Conservation (phyloP, 2,888 invertebrate genomes). For the Brachynemurus nebulosus region DNA sequence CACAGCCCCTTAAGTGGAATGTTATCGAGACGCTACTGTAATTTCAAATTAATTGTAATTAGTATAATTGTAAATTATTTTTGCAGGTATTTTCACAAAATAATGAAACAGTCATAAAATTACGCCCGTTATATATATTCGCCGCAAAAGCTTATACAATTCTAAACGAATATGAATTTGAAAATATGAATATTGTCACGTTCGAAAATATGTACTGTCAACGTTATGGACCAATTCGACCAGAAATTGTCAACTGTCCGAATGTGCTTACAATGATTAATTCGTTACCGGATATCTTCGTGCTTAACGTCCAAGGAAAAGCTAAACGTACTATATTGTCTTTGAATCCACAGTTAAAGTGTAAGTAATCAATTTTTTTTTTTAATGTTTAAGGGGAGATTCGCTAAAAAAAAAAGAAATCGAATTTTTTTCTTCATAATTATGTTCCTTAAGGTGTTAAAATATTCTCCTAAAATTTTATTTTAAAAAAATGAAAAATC, state of each 20-base stretch:
- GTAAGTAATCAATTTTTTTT: conserved; percentile 23
- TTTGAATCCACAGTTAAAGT: conserved; percentile 33
- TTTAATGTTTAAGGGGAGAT: too few relatives aligned
- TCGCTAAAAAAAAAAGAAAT: too few relatives aligned
- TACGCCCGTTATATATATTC: conserved; percentile 27
- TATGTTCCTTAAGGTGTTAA: too few relatives aligned
- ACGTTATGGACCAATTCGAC: conserved; percentile 25
- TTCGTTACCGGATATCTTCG: conserved; percentile 27
- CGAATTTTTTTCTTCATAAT: not conserved
- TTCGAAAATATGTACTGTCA: conserved; percentile 25
- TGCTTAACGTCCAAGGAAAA: conserved; percentile 19
- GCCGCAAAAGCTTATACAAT: conserved; percentile 29
- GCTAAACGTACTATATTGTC: conserved; percentile 30
- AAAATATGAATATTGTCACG: conserved; percentile 23
- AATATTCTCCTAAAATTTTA: too few relatives aligned
- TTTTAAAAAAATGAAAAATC: too few relatives aligned
- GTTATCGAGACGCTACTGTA: too few relatives aligned
- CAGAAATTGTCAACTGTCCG: conserved; percentile 24
- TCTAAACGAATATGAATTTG: conserved; percentile 24
- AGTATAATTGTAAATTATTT: too few relatives aligned
- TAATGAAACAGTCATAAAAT: conserved; percentile 6
- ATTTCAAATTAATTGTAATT: conserved; percentile 7
- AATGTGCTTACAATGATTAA: conserved; percentile 27
- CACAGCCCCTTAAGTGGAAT: too few relatives aligned
- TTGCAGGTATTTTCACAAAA: conserved; percentile 4